phyloP scores from a whole-genome alignment of 2,888 invertebrate species.

The Prosapia bicincta region DNA sequence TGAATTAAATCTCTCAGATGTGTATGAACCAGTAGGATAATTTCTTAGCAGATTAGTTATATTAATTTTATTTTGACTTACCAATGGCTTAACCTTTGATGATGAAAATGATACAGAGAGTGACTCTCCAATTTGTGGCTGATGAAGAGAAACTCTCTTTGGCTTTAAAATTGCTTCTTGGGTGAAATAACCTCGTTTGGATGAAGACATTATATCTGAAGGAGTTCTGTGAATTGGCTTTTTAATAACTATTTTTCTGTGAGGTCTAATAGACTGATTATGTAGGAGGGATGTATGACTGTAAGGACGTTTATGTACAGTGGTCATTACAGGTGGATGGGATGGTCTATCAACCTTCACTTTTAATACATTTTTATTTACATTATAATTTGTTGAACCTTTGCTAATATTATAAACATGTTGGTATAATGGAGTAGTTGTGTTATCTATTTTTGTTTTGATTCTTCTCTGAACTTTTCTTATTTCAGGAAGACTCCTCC shows the following conservation, averaged over 20 bases:
- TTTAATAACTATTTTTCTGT: conserved; percentile 35
- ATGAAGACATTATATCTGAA: conserved; percentile 19
- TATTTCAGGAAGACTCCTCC: not conserved
- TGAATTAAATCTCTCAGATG: conserved; percentile 64
- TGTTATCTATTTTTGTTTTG: not conserved
- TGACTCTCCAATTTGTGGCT: conserved; percentile 17
- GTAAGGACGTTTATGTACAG: not conserved
- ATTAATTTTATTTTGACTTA: conserved; percentile 10
- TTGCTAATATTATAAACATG: not conserved
- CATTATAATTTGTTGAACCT: not conserved
- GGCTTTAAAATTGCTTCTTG: conserved; percentile 14
- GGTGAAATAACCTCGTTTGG: conserved; percentile 14
- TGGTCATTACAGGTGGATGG: not conserved
- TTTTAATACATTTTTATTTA: not conserved
- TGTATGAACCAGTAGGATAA: conserved; percentile 26
- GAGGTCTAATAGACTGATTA: conserved; percentile 18
- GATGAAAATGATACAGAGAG: conserved; percentile 25
- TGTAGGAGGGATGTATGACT: not conserved
- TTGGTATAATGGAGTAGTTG: not conserved
- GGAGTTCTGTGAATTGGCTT: conserved; percentile 35
- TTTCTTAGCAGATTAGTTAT: no score
- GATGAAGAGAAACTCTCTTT: not conserved
- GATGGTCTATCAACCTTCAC: not conserved
- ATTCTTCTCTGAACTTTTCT: not conserved
- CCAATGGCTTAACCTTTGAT: conserved; percentile 19